Conservation (phyloP, 2,113 vertebrate species). For the Mastomys natalensis region DNA sequence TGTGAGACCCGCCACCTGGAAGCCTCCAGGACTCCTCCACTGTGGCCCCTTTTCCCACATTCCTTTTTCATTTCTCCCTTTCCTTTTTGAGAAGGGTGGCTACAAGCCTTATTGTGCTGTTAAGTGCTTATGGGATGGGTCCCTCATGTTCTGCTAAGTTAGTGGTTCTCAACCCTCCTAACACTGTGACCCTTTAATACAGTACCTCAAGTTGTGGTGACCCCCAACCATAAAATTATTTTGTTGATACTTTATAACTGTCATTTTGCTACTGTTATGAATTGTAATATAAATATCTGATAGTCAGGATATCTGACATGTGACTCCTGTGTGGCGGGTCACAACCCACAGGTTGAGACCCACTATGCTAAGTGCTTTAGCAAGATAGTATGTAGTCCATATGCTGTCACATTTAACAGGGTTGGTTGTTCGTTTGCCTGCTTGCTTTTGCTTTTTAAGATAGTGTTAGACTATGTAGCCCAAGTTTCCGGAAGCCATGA, state of each 20-base stretch:
- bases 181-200: background rate
- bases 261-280: background rate
- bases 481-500: background rate
- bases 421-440: too few relatives aligned
- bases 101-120: background rate
- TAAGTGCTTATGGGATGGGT: background rate
- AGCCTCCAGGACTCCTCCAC: too few relatives aligned
- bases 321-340: background rate
- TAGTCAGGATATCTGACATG: background rate
- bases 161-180: background rate
- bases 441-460: background rate
- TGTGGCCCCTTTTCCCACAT: too few relatives aligned
- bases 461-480: background rate
- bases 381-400: accelerated
- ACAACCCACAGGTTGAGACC: background rate
- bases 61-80: background rate
- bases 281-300: background rate
- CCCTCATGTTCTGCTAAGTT: background rate
- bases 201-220: background rate
- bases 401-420: background rate
- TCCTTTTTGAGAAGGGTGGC: background rate
- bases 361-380: background rate
- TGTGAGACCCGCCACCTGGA: too few relatives aligned
- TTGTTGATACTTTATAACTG: background rate
- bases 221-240: background rate